A percentile compares a stretch with the other conserved stretches of the same genome.
Conservation (phyloP, 2,113 vertebrate genomes). For the Eulemur rufifrons region DNA sequence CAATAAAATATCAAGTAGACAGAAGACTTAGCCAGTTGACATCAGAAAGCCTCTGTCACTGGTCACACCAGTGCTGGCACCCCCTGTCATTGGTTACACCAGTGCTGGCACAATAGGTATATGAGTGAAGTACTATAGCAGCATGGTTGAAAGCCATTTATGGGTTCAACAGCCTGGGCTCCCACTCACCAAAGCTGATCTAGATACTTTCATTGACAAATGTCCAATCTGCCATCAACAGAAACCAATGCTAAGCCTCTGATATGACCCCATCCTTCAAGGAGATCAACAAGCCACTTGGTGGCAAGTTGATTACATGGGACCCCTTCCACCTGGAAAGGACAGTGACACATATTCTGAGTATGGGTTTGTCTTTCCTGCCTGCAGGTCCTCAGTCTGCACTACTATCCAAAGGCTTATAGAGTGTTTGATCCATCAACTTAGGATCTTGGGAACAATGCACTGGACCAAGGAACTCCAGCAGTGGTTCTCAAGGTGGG, state of each 20-base stretch:
- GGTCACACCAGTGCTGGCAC: background rate
- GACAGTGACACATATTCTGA: background rate
- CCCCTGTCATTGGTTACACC: background rate
- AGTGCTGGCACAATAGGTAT: background rate
- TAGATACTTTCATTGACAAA: background rate
- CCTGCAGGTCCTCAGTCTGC: background rate
- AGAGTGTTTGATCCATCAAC: background rate
- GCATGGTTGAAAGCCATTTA: background rate
- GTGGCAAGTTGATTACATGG: background rate
- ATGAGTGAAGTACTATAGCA: background rate
- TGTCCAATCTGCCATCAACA: background rate
- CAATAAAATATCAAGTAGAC: background rate
- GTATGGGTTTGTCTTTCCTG: background rate
- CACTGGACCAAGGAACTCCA: background rate
- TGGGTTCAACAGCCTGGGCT: background rate
- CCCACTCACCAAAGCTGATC: background rate
- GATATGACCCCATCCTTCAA: background rate
- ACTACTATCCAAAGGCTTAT: background rate
- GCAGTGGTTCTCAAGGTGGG: background rate
- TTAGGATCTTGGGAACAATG: background rate
- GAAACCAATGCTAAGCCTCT: background rate
- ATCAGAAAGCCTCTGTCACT: background rate
- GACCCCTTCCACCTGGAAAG: background rate
- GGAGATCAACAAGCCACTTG: background rate
- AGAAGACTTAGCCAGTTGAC: background rate